A percentile compares a stretch with the other conserved stretches of the same genome.
These are phyloP conservation scores for Thymelicus lineola DNA, from an alignment of 2,888 invertebrate genomes.

Conservation along the genomic window DNA sequence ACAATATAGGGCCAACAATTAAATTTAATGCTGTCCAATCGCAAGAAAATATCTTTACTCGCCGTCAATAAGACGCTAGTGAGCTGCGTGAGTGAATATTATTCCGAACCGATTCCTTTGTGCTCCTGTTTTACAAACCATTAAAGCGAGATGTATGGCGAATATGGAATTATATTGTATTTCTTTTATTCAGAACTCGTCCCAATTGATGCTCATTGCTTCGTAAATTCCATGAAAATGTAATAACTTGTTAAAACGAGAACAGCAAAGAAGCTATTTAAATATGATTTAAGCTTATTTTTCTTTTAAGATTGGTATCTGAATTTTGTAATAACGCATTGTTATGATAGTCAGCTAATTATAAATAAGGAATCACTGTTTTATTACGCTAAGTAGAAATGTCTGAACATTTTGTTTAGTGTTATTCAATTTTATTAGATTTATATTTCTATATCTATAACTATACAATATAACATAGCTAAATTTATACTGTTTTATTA, in stretches of 20 bases:
- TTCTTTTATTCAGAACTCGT: conserved; percentile 16
- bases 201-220: conserved; percentile 21
- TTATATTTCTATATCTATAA: no score
- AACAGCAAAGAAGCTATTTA: background rate
- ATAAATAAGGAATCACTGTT: no score
- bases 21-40: no score
- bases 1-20: no score
- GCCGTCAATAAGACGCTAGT: background rate
- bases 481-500: no score
- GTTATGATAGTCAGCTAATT: no score
- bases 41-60: background rate
- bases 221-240: conserved; percentile 8
- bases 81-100: conserved; percentile 29
- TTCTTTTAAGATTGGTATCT: no score
- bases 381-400: no score
- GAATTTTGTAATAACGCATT: no score
- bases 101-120: conserved; percentile 26
- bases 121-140: conserved; percentile 33
- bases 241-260: conserved; percentile 7
- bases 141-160: conserved; percentile 31
- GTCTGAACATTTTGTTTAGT: no score
- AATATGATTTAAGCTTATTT: background rate
- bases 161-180: conserved; percentile 14
- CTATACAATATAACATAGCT: no score
- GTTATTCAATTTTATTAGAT: no score